Conservation (phyloP, 2,888 invertebrate genomes). For the Trissonchulus sp. region DNA sequence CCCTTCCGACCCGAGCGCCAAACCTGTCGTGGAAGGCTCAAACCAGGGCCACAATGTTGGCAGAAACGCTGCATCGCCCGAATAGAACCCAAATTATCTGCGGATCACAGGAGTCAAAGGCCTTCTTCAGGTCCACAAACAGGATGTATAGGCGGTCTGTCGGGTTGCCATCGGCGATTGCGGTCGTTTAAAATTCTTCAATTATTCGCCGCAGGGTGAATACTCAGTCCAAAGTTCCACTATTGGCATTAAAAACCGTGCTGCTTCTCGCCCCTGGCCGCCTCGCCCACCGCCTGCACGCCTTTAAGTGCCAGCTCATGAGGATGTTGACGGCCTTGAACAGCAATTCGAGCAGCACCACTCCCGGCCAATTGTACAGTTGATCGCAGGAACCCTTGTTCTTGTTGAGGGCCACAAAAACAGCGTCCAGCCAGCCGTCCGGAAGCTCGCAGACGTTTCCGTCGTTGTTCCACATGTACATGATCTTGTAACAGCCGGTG, state of each 20-base stretch:
- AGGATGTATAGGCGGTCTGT: too few relatives aligned
- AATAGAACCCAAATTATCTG: background rate
- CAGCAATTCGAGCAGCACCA: background rate
- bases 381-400: background rate
- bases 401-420: slow-evolving; percentile 1
- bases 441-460: background rate
- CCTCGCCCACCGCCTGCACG: too few relatives aligned
- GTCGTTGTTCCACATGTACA: background rate
- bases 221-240: background rate
- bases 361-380: too few relatives aligned
- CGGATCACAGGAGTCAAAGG: background rate
- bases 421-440: slow-evolving; percentile 10
- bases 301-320: background rate
- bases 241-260: background rate
- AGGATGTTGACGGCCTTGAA: background rate
- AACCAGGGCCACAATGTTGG: background rate
- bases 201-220: background rate
- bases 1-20: background rate
- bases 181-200: background rate
- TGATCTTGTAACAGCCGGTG: background rate
- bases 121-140: too few relatives aligned
- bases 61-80: background rate
- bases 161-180: background rate
- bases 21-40: background rate
- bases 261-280: slow-evolving; percentile 3